A percentile compares a stretch with the other conserved stretches of the same genome.
These are phyloP conservation scores for Trilocha varians DNA, from an alignment of 2,888 invertebrate genomes.

Conservation along the genomic window DNA sequence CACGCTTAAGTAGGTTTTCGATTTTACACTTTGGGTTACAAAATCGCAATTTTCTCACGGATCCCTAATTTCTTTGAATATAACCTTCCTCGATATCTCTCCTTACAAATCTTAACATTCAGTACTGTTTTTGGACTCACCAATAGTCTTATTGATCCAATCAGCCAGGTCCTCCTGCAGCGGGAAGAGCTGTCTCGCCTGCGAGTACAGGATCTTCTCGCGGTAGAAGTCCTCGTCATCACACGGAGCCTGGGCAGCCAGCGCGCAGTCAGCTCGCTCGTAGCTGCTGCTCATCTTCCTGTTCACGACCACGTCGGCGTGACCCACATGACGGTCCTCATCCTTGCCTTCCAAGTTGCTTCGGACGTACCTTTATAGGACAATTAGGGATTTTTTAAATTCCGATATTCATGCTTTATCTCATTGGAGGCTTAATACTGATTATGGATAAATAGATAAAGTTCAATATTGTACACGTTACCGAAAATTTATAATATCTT, in stretches of 20 bases:
- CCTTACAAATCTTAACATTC: not conserved
- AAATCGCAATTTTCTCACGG: no score
- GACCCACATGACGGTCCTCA: slow-evolving; percentile 48
- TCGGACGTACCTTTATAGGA: slow-evolving; percentile 10
- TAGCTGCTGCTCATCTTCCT: slow-evolving; percentile 61
- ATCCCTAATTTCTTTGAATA: no score
- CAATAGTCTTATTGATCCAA: slow-evolving; percentile 89
- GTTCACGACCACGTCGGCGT: slow-evolving; percentile 58
- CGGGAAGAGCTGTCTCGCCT: slow-evolving; percentile 85
- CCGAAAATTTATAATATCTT: no score
- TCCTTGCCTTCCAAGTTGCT: slow-evolving; percentile 17
- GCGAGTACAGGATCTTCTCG: slow-evolving; percentile 82
- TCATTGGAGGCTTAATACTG: no score
- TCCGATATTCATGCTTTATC: no score
- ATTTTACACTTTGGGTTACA: no score
- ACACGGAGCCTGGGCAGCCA: slow-evolving; percentile 65
- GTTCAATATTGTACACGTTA: no score
- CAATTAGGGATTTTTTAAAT: not conserved
- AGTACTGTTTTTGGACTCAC: slow-evolving; percentile 76
- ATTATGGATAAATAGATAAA: no score
- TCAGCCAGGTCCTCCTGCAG: slow-evolving; percentile 90
- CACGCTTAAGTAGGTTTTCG: no score
- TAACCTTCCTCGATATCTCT: no score
- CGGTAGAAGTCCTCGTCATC: slow-evolving; percentile 80
- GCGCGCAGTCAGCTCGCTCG: slow-evolving; percentile 64